phyloP scores from a whole-genome alignment of 2,797 vertebrate species.

The Simalia tracyae region DNA sequence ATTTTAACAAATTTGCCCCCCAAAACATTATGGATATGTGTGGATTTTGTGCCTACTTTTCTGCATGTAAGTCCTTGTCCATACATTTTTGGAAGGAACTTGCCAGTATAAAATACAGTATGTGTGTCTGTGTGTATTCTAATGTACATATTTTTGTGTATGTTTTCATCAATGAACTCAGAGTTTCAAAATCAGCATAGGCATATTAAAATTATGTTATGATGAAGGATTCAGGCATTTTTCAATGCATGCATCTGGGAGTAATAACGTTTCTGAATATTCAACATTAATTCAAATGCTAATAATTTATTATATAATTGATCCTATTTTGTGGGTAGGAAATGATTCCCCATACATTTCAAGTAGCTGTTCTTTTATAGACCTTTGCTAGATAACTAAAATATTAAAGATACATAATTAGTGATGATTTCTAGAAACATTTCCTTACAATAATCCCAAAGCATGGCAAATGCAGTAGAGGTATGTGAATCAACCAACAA shows the following conservation, averaged over 20 bases:
- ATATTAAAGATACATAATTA: not conserved
- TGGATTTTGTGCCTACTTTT: not conserved
- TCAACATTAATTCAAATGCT: not conserved
- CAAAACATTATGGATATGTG: not conserved
- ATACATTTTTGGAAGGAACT: not conserved
- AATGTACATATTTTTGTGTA: not conserved
- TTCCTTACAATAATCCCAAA: not conserved
- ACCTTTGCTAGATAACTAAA: not conserved
- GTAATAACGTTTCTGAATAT: not conserved
- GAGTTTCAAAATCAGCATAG: not conserved
- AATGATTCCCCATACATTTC: not conserved
- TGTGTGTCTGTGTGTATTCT: not conserved
- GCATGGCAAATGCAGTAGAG: not conserved
- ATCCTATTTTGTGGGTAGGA: not conserved
- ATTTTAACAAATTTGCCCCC: not conserved
- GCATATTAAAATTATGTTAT: not conserved
- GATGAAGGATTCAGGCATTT: not conserved
- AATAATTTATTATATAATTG: not conserved
- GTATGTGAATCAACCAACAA: not conserved
- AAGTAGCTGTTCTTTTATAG: not conserved
- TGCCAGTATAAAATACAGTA: not conserved
- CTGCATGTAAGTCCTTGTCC: not conserved
- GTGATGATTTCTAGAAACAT: not conserved
- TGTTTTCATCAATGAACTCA: not conserved
- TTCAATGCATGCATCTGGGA: not conserved